Base-by-base conservation (phyloP, 2,797 vertebrate genomes). In the Synaphobranchus kaupii region DNA sequence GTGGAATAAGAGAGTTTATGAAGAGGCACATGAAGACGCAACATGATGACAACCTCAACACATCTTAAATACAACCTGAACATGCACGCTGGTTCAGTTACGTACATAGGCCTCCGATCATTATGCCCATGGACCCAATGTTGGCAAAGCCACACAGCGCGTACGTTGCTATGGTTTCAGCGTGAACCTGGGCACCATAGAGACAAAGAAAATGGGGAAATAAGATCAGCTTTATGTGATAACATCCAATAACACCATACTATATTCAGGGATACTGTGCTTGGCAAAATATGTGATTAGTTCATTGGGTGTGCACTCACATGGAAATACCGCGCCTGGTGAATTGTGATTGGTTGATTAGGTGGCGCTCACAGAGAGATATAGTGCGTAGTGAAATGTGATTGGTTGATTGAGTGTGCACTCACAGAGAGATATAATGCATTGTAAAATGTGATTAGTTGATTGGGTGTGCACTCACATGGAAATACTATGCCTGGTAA, bases 81-180 rank as follows among this genome's bases (percentile, higher is more conserved):
- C n/a, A n/a, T n/a, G n/a, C n/a, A 52, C 60, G 44, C 47, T 8
- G 76, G 76, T 50, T 48, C 44, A 60, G 39, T 25, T 83, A 95
- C 98, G 96, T 95, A 98, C 97, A 91, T 86, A 98, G 88, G 31
- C 91, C 94, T 86, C 97, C 97, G 20, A 97, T 90, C 22, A 92
- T 87, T 83, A 97, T 94, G 90, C 97, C 97, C 83, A 98, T 89
- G 22, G 97, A 97, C 44, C 95, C 92, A 0, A 98, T 89, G 91
- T 97, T 98, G 91, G 97, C 96, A 94, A 98, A 98, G 66, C 97
- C 97, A 93, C 97, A 98, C 86, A 98, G 95, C 71, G 97, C 97
- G 0, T 98, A 98, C 0, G 97, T 98, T 85, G 96, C 97, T 66
- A 98, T 97, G 28, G 92, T 94, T 96, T 98, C 97, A 47, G 97